Evolutionary conservation across 2,888 invertebrate genomes (phyloP).

Genomic region (Proisotoma minuta): DNA sequence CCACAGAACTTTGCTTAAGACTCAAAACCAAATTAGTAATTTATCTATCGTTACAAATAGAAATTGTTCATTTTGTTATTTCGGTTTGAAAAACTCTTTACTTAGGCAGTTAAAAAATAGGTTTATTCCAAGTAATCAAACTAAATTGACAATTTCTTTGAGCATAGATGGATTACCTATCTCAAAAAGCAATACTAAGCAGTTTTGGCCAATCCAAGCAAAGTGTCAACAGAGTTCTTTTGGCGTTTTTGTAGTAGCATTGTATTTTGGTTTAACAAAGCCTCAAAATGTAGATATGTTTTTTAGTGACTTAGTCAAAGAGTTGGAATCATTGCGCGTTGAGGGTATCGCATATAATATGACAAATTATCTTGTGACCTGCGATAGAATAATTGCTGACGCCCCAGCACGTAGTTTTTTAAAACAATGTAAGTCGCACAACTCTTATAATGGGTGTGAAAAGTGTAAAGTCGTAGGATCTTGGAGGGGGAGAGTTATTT

Average conservation of each 20-base stretch:
- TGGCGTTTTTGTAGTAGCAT: not conserved
- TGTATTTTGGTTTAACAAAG: not conserved
- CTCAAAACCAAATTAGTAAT: not conserved
- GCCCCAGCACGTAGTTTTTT: too few relatives aligned
- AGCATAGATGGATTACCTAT: too few relatives aligned
- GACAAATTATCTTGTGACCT: not conserved
- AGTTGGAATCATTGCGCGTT: not conserved
- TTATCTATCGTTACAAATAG: not conserved
- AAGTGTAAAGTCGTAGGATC: too few relatives aligned
- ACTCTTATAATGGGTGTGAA: too few relatives aligned
- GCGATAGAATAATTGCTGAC: not conserved
- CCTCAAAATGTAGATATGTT: not conserved
- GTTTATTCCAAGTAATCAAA: not conserved
- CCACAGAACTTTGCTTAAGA: not conserved
- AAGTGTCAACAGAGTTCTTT: not conserved
- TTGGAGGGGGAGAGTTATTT: not conserved
- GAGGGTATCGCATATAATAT: not conserved
- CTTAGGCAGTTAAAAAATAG: not conserved
- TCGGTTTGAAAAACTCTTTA: not conserved
- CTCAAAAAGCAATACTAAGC: too few relatives aligned
- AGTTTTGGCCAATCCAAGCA: too few relatives aligned
- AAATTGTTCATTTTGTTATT: not conserved
- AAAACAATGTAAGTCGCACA: too few relatives aligned
- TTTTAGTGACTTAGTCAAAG: not conserved
- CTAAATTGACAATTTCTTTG: not conserved